phyloP scores from a whole-genome alignment of 2,888 invertebrate species.

The Bellardia pandia region DNA sequence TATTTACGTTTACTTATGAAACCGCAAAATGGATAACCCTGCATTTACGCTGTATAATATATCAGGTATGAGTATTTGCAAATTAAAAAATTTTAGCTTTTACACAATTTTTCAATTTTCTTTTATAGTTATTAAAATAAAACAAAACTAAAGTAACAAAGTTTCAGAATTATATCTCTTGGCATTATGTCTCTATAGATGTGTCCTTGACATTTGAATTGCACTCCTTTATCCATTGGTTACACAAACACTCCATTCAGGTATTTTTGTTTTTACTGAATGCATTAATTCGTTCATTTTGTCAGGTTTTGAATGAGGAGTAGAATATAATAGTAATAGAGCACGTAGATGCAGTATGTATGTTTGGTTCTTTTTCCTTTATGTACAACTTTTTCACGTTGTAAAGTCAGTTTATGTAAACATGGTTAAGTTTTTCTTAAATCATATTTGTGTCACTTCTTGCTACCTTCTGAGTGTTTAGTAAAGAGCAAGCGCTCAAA shows the following conservation, averaged over 20 bases:
- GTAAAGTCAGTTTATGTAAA: neutral
- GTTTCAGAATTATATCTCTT: neutral
- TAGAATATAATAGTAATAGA: neutral
- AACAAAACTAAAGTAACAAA: neutral
- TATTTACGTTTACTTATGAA: too few relatives aligned
- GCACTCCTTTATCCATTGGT: neutral
- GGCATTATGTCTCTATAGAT: neutral
- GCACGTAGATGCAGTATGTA: neutral
- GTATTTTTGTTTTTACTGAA: neutral
- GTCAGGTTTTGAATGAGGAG: neutral
- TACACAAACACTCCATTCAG: neutral
- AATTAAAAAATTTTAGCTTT: too few relatives aligned
- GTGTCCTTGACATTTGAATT: slow-evolving; percentile 15
- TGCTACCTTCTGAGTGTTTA: too few relatives aligned
- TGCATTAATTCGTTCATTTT: neutral
- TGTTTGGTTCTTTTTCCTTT: neutral
- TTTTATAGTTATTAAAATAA: neutral
- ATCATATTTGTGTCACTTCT: too few relatives aligned
- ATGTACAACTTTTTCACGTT: neutral
- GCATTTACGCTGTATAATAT: too few relatives aligned
- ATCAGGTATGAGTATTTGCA: too few relatives aligned
- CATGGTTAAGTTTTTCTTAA: too few relatives aligned
- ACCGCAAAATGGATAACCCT: too few relatives aligned
- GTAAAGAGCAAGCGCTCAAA: too few relatives aligned
- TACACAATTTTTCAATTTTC: neutral